A percentile compares a stretch with the other conserved stretches of the same genome.
Evolutionary conservation across 2,888 invertebrate genomes (phyloP).

Genomic region (Eupsilia transversa): DNA sequence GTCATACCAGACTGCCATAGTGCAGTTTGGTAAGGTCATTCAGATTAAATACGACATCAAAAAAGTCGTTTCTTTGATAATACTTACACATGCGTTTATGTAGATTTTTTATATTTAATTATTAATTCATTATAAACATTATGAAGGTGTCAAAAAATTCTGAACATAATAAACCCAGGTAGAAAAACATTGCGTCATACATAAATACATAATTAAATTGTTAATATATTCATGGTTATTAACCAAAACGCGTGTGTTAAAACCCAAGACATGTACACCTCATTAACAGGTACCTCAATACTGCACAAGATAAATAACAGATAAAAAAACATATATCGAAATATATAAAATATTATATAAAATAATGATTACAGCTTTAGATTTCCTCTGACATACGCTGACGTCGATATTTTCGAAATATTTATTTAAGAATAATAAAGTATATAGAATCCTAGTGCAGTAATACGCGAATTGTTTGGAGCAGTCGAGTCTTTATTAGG

Average conservation of each 20-base stretch:
- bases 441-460: constrained; percentile 8
- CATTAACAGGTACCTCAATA: constrained; percentile 31
- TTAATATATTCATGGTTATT: constrained; percentile 29
- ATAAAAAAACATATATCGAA: constrained; percentile 2
- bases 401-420: constrained; percentile 49
- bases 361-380: neutral
- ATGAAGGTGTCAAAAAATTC: neutral
- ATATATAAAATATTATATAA: neutral
- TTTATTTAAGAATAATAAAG: neutral
- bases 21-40: neutral
- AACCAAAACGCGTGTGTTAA: constrained; percentile 28
- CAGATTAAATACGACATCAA: neutral
- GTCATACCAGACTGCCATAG: neutral
- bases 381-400: constrained; percentile 47
- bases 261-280: constrained; percentile 47
- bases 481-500: constrained; percentile 1
- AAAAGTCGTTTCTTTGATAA: neutral
- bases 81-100: neutral
- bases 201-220: constrained; percentile 51
- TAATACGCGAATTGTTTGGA: constrained; percentile 15
- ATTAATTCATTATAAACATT: too few relatives aligned
- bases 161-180: neutral
- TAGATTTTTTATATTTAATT: neutral
- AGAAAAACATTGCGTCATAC: constrained; percentile 30
- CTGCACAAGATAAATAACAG: constrained; percentile 46